Base-by-base conservation (phyloP, 2,888 invertebrate species). In the Eucriotettix oculatus region DNA sequence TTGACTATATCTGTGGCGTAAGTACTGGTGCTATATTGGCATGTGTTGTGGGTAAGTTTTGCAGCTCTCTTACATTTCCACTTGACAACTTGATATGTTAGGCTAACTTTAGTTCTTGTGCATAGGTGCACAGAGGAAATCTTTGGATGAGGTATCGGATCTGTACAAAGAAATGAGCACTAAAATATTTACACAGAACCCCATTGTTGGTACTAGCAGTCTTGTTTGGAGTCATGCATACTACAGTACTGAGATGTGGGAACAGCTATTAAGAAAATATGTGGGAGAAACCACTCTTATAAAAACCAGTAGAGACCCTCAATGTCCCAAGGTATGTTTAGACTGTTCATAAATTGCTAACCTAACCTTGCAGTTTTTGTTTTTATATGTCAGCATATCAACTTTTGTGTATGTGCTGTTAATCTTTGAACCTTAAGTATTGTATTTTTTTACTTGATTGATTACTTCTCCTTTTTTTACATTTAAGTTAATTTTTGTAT, bases 221-320 rank as follows among this genome's bases (percentile, higher is more conserved):
- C 77, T 92, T 57, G 82, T 92, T n/a, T 86, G 86, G 83, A 84
- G 82, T 61, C 91, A 93, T 70, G 85, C 91, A 0, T 93, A 91
- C 74, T 94, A 95, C 73, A 89, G 94, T 70, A 90, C 92, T 0
- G 79, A 79, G 1, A 76, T 85, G 14, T 94, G 91, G 90, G 90
- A 92, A 71, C 76, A 80, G 62, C 76, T 91, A 69, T 73, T 94
- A 55, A 81, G 82, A 70, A 79, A 81, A 61, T 77, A 83, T 66
- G 74, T 86, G 42, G 81, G 82, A 0, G 81, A 84, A 62, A 74
- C 73, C 63, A 76, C 78, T 52, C 74, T 89, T 41, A 81, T 85
- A 52, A 78, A 82, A 66, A 80, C 80, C 1, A 71, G 76, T 17
- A 73, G 79, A 54, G 77, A 78, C 66, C 70, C 72, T 17, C 73